Conservation (phyloP, 2,888 invertebrate species). For the Nomada fucata region DNA sequence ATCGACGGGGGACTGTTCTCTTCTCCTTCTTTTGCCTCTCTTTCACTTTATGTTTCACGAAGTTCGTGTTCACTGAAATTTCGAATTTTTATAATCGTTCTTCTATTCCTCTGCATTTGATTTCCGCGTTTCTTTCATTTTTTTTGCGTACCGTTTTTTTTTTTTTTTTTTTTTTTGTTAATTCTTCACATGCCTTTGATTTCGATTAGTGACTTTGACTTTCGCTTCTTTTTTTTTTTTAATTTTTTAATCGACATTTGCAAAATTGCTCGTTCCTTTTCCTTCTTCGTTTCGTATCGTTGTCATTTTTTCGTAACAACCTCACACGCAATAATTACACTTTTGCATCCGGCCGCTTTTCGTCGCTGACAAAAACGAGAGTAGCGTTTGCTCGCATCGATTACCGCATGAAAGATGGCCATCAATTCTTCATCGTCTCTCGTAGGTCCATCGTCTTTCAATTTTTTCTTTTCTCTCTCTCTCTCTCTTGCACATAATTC, state of each 20-base stretch:
- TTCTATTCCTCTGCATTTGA: neutral
- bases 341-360: neutral
- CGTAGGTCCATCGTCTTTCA: constrained; percentile 10
- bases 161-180: neutral
- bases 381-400: neutral
- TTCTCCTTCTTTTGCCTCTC: neutral
- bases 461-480: neutral
- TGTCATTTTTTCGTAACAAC: constrained; percentile 1
- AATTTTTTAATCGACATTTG: neutral
- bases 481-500: constrained; percentile 4
- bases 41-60: constrained; percentile 18
- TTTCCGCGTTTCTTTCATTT: constrained; percentile 1
- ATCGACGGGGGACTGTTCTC: constrained; percentile 34
- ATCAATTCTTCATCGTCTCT: constrained; percentile 39
- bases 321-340: constrained; percentile 4
- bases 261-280: constrained; percentile 1
- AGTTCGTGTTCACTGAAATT: constrained; percentile 19
- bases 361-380: constrained; percentile 8
- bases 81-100: constrained; percentile 21
- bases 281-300: neutral
- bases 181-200: constrained; percentile 48
- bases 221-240: neutral
- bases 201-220: constrained; percentile 25
- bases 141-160: constrained; percentile 21
- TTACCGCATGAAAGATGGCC: constrained; percentile 8